Percentiles rank a stretch among this genome's conserved stretches.
These are phyloP conservation scores for Ormyrus thymus DNA, from an alignment of 2,888 invertebrate species.

Conservation along the genomic window DNA sequence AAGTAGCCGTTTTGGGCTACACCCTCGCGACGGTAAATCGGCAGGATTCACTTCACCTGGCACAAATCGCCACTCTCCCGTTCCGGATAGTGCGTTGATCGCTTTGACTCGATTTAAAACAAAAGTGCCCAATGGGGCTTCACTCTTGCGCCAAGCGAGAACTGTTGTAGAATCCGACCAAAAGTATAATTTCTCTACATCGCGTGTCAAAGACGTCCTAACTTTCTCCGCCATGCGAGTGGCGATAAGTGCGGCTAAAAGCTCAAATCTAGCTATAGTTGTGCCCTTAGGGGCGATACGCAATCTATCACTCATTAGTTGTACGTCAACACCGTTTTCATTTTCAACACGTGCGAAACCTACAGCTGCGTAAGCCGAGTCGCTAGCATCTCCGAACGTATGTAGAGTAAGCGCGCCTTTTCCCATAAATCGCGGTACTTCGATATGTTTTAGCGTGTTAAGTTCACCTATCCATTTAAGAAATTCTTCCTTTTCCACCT, in stretches of 20 bases:
- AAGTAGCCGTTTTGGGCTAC: constrained; percentile 59
- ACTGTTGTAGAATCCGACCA: constrained; percentile 20
- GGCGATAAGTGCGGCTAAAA: constrained; percentile 16
- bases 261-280: constrained; percentile 60
- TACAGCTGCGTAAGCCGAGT: constrained; percentile 28
- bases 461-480: constrained; percentile 10
- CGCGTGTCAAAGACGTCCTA: background rate
- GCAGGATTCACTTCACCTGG: constrained; percentile 64
- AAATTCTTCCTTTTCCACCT: background rate
- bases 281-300: constrained; percentile 30
- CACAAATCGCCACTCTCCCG: constrained; percentile 60
- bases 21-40: constrained; percentile 67
- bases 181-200: constrained; percentile 11
- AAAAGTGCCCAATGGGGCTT: constrained; percentile 60
- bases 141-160: constrained; percentile 5
- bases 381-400: constrained; percentile 37
- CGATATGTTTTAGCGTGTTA: background rate
- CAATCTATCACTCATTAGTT: constrained; percentile 19
- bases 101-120: constrained; percentile 61
- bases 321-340: background rate
- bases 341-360: constrained; percentile 24
- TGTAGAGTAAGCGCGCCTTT: background rate
- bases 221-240: background rate
- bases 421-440: background rate
- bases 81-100: constrained; percentile 56